Evolutionary conservation across 2,888 invertebrate genomes (phyloP).

Genomic region (Ypsolopha sequella): DNA sequence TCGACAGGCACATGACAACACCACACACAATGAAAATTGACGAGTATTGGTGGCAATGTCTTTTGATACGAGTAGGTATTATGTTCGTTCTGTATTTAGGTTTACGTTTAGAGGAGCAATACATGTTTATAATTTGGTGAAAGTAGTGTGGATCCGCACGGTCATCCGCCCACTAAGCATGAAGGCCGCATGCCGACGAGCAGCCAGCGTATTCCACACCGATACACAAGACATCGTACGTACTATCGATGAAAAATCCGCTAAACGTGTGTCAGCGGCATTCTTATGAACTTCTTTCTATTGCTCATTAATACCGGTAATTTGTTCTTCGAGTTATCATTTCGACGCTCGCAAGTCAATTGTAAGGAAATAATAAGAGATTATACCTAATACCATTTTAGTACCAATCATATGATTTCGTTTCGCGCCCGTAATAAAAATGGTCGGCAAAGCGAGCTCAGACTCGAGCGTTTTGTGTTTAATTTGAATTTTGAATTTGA

Average conservation of each 20-base stretch:
- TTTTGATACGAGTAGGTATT: neutral
- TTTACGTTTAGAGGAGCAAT: constrained; percentile 12
- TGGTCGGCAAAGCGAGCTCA: too few relatives aligned
- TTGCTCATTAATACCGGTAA: too few relatives aligned
- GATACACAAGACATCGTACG: neutral
- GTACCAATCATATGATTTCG: neutral
- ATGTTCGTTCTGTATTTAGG: neutral
- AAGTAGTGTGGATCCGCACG: constrained; percentile 38
- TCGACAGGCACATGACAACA: too few relatives aligned
- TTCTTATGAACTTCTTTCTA: neutral
- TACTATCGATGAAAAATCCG: neutral
- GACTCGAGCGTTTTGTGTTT: too few relatives aligned
- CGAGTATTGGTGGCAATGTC: neutral
- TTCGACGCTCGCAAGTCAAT: too few relatives aligned
- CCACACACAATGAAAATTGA: neutral
- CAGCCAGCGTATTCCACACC: neutral
- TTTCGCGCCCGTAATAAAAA: too few relatives aligned
- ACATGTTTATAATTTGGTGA: constrained; percentile 22
- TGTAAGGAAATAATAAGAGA: too few relatives aligned
- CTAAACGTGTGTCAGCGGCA: neutral
- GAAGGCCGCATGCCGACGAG: constrained; percentile 32
- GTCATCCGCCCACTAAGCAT: constrained; percentile 54
- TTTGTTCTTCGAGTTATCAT: too few relatives aligned
- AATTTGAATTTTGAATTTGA: too few relatives aligned
- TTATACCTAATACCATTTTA: neutral